These are phyloP conservation scores for Germaria angustata DNA, from an alignment of 2,888 invertebrate genomes.

Conservation along the genomic window DNA sequence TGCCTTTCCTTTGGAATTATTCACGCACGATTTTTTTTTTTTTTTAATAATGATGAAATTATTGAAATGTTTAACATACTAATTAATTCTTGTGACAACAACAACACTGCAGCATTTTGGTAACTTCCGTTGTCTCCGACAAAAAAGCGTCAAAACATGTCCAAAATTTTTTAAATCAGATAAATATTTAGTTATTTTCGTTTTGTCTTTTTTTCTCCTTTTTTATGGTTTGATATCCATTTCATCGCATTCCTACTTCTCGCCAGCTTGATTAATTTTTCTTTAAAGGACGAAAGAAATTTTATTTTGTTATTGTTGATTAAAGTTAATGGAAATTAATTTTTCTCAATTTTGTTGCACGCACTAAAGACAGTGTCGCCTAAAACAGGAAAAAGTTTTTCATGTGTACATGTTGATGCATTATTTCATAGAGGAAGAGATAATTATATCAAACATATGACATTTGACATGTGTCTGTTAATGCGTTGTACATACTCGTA, in stretches of 20 bases:
- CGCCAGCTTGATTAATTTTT: slow-evolving; percentile 14
- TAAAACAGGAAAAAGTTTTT: not conserved
- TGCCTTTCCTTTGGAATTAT: slow-evolving; percentile 3
- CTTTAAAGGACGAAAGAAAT: slow-evolving; percentile 22
- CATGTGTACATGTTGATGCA: too few relatives aligned
- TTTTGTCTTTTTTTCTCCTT: not conserved
- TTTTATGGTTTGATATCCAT: slow-evolving; percentile 14
- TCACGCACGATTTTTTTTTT: too few relatives aligned
- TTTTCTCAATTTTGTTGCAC: not conserved
- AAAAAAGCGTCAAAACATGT: slow-evolving; percentile 51
- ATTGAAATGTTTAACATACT: slow-evolving; percentile 13
- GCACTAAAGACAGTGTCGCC: not conserved
- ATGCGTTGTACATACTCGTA: too few relatives aligned
- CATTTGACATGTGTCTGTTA: too few relatives aligned
- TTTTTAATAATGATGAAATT: slow-evolving; percentile 6
- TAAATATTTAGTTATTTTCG: too few relatives aligned
- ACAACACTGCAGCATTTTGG: slow-evolving; percentile 6
- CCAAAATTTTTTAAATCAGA: slow-evolving; percentile 15
- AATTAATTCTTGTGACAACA: slow-evolving; percentile 33
- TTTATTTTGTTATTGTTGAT: slow-evolving; percentile 24
- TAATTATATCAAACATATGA: too few relatives aligned
- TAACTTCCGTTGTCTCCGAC: slow-evolving; percentile 46
- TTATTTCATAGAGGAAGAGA: too few relatives aligned
- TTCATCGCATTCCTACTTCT: slow-evolving; percentile 10
- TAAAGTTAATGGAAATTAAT: slow-evolving; percentile 26